Evolutionary conservation across 2,888 invertebrate species (phyloP).

Genomic region (Pyrrhia umbra): DNA sequence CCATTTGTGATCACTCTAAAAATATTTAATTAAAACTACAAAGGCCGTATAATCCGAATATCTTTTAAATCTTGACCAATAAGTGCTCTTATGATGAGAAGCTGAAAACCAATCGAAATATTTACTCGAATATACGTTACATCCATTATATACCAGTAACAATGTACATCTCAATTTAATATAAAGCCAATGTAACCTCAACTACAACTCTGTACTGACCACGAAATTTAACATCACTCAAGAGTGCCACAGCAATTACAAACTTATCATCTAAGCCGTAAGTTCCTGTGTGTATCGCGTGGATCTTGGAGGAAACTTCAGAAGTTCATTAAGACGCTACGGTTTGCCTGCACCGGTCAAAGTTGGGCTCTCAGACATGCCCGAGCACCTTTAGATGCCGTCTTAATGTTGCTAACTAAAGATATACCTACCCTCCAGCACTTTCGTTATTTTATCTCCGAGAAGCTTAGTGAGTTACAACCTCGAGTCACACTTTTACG

Average conservation of each 20-base stretch:
- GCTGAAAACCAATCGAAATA: constrained; percentile 23
- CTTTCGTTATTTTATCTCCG: constrained; percentile 70
- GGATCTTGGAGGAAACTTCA: constrained; percentile 69
- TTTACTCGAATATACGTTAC: constrained; percentile 18
- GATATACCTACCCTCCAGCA: constrained; percentile 66
- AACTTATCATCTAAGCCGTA: constrained; percentile 68
- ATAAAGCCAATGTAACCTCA: constrained; percentile 62
- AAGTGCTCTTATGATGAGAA: constrained; percentile 11
- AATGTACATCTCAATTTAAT: constrained; percentile 56
- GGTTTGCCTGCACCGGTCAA: constrained; percentile 80
- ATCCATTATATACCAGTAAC: constrained; percentile 29
- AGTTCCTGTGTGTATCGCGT: constrained; percentile 68
- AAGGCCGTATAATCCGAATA: not conserved
- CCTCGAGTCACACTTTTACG: constrained; percentile 69
- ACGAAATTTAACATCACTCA: constrained; percentile 68
- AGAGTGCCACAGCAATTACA: constrained; percentile 59
- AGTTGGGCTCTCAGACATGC: constrained; percentile 78
- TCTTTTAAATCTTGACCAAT: constrained; percentile 5
- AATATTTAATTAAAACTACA: too few species aligned
- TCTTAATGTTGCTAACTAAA: constrained; percentile 74
- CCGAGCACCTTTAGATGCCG: constrained; percentile 75
- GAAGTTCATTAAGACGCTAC: constrained; percentile 86
- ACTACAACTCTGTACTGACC: constrained; percentile 69
- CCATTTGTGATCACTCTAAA: too few species aligned
- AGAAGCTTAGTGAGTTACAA: constrained; percentile 73